Percentiles rank a stretch among this genome's conserved stretches.
phyloP scores from a whole-genome alignment of 1,140 invertebrate genomes.

The Sinonovacula constricta region DNA sequence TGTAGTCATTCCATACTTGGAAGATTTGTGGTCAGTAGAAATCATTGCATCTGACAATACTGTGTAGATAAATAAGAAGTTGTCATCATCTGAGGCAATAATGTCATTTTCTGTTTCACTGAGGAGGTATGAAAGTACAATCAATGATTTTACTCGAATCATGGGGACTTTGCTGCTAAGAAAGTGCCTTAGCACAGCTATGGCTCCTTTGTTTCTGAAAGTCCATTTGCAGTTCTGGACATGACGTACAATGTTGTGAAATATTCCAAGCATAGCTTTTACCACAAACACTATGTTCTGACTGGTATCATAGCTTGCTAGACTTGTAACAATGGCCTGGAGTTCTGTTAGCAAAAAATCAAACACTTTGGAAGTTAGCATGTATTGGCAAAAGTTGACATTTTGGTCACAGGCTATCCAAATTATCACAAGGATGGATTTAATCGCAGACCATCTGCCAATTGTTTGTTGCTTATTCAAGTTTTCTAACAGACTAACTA shows the following conservation, averaged over 20 bases:
- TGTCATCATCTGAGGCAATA: slow-evolving; percentile 62
- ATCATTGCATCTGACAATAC: slow-evolving; percentile 62
- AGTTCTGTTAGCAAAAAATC: slow-evolving; percentile 6
- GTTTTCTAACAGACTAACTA: no score
- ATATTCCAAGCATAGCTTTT: slow-evolving; percentile 42
- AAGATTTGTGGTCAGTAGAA: slow-evolving; percentile 62
- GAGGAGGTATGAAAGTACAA: slow-evolving; percentile 67
- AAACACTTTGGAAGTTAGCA: slow-evolving; percentile 9
- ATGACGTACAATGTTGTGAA: slow-evolving; percentile 43
- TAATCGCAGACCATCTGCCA: slow-evolving; percentile 32
- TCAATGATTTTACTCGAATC: slow-evolving; percentile 67
- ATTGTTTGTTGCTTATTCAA: no score
- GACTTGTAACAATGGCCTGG: neutral
- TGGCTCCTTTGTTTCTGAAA: slow-evolving; percentile 46
- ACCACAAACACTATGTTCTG: slow-evolving; percentile 3
- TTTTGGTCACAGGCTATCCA: slow-evolving; percentile 47
- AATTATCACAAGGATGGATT: slow-evolving; percentile 31
- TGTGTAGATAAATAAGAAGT: slow-evolving; percentile 65
- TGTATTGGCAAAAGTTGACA: slow-evolving; percentile 48
- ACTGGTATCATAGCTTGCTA: neutral
- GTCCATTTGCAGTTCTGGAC: slow-evolving; percentile 38
- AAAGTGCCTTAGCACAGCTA: slow-evolving; percentile 52
- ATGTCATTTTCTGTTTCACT: slow-evolving; percentile 67
- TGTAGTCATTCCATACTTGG: slow-evolving; percentile 69
- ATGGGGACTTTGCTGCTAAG: slow-evolving; percentile 54